Conservation (phyloP, 1,140 invertebrate species). For the Drosophila cardini region DNA sequence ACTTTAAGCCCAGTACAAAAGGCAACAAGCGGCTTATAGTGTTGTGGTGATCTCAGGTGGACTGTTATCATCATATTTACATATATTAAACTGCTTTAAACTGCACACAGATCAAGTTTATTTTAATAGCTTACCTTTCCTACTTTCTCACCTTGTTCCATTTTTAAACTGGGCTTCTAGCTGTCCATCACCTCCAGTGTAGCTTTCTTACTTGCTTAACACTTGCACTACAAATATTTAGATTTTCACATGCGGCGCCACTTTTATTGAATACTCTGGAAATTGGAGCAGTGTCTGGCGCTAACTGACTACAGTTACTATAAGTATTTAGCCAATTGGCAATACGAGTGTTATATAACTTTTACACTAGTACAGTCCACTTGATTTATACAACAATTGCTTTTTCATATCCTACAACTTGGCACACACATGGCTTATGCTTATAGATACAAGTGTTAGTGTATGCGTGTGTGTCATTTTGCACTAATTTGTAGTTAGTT, state of each 20-base stretch:
- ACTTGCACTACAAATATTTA: conserved; percentile 38
- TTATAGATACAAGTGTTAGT: not conserved
- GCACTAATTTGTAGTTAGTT: conserved; percentile 74
- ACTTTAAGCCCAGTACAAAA: too few relatives aligned
- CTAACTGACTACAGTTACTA: conserved; percentile 43
- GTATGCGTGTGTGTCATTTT: too few relatives aligned
- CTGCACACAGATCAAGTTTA: too few relatives aligned
- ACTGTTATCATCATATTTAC: too few relatives aligned
- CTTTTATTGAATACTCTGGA: conserved; percentile 59
- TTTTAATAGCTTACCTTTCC: too few relatives aligned
- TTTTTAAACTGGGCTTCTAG: too few relatives aligned
- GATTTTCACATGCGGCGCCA: conserved; percentile 63
- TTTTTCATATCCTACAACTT: conserved; percentile 39
- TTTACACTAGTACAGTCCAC: conserved; percentile 40
- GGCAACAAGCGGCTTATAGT: too few relatives aligned
- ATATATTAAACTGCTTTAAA: too few relatives aligned
- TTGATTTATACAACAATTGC: conserved; percentile 71
- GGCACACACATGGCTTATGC: conserved; percentile 16
- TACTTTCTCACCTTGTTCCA: too few relatives aligned
- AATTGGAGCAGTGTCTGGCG: conserved; percentile 44
- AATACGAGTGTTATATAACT: conserved; percentile 59
- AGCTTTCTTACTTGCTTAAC: conserved; percentile 1
- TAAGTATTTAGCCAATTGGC: conserved; percentile 77
- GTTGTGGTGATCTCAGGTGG: too few relatives aligned
- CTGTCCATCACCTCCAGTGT: not conserved